Evolutionary conservation across 1,140 invertebrate species (phyloP).

Genomic region (Drosophila subobscura): DNA sequence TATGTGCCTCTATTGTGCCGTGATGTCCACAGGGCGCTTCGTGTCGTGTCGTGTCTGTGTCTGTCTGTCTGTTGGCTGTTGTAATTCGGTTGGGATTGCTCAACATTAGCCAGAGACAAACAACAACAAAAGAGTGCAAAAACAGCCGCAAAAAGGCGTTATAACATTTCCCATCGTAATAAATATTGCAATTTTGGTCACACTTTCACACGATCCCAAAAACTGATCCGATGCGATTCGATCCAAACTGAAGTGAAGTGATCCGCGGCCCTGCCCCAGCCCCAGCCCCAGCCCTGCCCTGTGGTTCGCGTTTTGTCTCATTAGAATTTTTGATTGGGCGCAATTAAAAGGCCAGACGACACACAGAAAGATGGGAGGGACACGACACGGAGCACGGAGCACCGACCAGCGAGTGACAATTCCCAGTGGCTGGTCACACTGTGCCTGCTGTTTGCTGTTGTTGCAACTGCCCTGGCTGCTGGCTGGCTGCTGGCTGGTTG

Average conservation of each 20-base stretch:
- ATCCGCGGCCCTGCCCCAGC: no score
- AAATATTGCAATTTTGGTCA: slow-evolving; percentile 57
- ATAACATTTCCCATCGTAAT: slow-evolving; percentile 64
- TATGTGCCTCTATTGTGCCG: slow-evolving; percentile 47
- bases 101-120: slow-evolving; percentile 19
- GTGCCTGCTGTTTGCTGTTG: slow-evolving; percentile 16
- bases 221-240: no score
- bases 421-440: slow-evolving; percentile 39
- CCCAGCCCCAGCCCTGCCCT: no score
- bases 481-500: no score
- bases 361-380: not conserved
- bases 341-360: slow-evolving; percentile 62
- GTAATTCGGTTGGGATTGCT: slow-evolving; percentile 51
- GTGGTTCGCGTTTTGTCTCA: slow-evolving; percentile 29
- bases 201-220: slow-evolving; percentile 69
- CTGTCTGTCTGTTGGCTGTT: slow-evolving; percentile 41
- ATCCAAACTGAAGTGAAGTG: no score
- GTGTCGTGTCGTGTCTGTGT: slow-evolving; percentile 60
- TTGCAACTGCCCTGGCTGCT: slow-evolving; percentile 15
- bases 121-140: slow-evolving; percentile 19
- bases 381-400: no score
- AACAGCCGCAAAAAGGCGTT: slow-evolving; percentile 65
- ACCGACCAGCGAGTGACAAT: no score
- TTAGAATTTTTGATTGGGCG: slow-evolving; percentile 76
- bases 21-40: slow-evolving; percentile 81